Percentiles rank a stretch among this genome's conserved stretches.
These are phyloP conservation scores for Protosalanx chinensis DNA, from an alignment of 2,797 vertebrate species.

Conservation along the genomic window DNA sequence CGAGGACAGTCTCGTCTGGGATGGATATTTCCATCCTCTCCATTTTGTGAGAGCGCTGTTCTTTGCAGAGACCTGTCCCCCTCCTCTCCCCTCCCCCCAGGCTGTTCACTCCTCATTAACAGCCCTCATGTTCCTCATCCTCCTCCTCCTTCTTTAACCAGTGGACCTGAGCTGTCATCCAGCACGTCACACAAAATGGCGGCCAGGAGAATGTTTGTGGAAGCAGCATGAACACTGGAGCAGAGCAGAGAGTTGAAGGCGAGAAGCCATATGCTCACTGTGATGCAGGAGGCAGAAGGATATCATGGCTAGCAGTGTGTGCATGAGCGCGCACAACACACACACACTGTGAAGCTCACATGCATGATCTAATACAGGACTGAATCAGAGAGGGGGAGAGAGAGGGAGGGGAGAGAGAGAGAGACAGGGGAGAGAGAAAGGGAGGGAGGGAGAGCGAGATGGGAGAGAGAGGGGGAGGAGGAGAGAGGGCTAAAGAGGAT, in stretches of 20 bases:
- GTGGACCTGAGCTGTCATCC: neutral
- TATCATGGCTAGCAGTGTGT: neutral
- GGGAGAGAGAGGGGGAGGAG: no score
- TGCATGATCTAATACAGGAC: neutral
- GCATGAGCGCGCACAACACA: neutral
- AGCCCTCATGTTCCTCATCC: constrained; percentile 16
- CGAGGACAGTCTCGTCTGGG: neutral
- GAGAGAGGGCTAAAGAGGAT: no score
- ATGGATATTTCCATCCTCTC: constrained; percentile 25
- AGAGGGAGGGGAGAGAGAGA: neutral
- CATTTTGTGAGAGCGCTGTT: constrained; percentile 19
- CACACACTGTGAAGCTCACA: neutral
- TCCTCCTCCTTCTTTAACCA: constrained; percentile 8
- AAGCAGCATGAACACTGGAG: neutral
- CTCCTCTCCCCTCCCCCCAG: neutral
- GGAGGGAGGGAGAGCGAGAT: no score
- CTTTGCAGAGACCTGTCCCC: neutral
- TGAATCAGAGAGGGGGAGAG: neutral
- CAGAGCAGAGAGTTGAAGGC: neutral
- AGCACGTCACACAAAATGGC: neutral
- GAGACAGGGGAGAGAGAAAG: no score
- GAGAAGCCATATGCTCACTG: constrained; percentile 16
- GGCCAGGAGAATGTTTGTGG: neutral
- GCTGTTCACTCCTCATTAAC: constrained; percentile 7
- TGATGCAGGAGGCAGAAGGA: no score